Base-by-base conservation (phyloP, 2,888 invertebrate genomes). In the Tiliacea aurago region DNA sequence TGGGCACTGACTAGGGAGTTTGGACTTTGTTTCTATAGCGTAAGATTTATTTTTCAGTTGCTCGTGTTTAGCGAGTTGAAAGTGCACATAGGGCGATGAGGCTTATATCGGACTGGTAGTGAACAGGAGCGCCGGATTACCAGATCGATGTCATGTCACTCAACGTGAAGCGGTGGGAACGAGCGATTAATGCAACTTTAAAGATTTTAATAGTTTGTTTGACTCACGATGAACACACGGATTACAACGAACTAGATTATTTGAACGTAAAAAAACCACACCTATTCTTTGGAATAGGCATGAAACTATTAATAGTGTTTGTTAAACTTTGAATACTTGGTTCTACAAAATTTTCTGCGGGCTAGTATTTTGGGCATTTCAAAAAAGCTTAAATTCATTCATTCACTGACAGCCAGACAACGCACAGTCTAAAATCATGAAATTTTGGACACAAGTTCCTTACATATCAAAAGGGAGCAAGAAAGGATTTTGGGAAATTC, bases 91-190 rank as follows among this genome's bases (percentile, higher is more conserved):
- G 84, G 88, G 87, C 47, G 69, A 74, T 58, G 67, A 72, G 78
- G 77, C 77, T 84, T 87, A 82, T 69, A 73, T 78, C 62, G 73
- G 77, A 76, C 86, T 86, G 84, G 86, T 78, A 72, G 73, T 76
- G 81, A 68, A 77, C 84, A 77, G 79, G 66, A 86, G 83, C 80
- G 51, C 71, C 45, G 92, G 93, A 93, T 94, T 93, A 94, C 85
- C 65, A 88, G 93, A 93, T 93, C 90, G 89, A 92, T 92, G 93
- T 90, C 90, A 89, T 74, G 89, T 81, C 80, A 78, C 81, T 84
- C 88, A 87, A 86, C 80, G 83, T 84, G 74, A 76, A 79, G 71
- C 84, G 80, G 85, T 88, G 89, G 87, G 89, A 89, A 90, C 86
- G 81, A 83, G 78, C 69, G 75, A 81, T 84, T 80, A 83, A 77